Evolutionary conservation across 2,797 vertebrate species (phyloP).

Genomic region (Loris lydekkerianus): DNA sequence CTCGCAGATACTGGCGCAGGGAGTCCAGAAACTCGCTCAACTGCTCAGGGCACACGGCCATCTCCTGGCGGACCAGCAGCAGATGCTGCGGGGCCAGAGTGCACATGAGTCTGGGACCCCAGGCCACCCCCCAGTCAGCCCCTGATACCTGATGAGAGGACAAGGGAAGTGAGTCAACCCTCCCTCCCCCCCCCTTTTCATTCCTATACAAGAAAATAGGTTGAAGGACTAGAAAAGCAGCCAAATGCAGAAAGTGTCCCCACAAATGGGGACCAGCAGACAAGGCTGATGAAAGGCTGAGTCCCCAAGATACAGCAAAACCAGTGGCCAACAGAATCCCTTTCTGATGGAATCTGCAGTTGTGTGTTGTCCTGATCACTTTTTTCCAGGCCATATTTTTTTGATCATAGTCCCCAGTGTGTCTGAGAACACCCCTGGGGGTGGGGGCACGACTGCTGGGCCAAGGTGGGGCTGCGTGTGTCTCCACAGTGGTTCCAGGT

Average conservation of each 20-base stretch:
- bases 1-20: conserved; percentile 97
- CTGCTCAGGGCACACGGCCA: conserved; percentile 96
- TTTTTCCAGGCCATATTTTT: background rate
- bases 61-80: conserved; percentile 96
- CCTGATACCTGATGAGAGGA: rapidly evolving
- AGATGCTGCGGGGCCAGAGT: conserved; percentile 90
- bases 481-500: rapidly evolving
- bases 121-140: background rate
- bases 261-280: rapidly evolving
- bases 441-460: rapidly evolving
- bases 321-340: rapidly evolving
- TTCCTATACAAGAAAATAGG: background rate
- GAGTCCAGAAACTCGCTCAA: conserved; percentile 95
- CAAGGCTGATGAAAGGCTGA: rapidly evolving
- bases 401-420: background rate
- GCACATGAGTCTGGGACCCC: background rate
- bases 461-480: background rate
- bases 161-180: rapidly evolving
- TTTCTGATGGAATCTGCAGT: rapidly evolving
- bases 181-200: rapidly evolving
- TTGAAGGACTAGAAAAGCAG: background rate
- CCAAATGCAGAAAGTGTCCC: rapidly evolving
- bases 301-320: rapidly evolving
- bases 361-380: rapidly evolving
- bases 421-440: background rate